phyloP scores from a whole-genome alignment of 2,888 invertebrate species.

The Leptopterna dolabrata region DNA sequence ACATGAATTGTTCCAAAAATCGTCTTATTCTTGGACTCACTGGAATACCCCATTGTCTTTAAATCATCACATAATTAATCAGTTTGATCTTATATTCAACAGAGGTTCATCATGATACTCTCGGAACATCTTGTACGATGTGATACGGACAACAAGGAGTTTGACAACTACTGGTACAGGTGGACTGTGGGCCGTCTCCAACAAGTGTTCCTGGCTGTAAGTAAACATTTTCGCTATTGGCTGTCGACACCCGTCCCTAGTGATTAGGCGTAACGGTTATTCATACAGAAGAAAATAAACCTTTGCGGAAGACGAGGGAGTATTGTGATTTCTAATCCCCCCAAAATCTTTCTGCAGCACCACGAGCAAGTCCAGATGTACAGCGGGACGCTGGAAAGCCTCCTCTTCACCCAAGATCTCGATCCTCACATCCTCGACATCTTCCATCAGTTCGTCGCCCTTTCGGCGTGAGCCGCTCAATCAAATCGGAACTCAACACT shows the following conservation, averaged over 20 bases:
- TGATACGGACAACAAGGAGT: constrained; percentile 93
- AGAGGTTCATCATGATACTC: constrained; percentile 96
- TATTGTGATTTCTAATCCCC: no score
- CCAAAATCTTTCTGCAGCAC: no score
- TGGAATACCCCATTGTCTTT: no score
- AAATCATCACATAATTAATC: no score
- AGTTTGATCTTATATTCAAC: constrained; percentile 62
- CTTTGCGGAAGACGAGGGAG: no score
- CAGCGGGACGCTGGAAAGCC: constrained; percentile 92
- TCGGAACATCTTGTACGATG: constrained; percentile 94
- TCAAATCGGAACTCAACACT: background rate
- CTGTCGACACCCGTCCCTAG: no score
- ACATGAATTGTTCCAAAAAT: no score
- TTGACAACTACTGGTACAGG: constrained; percentile 94
- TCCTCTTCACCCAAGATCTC: constrained; percentile 95
- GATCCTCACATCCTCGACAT: constrained; percentile 96
- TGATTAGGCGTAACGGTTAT: background rate
- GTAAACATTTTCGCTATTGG: constrained; percentile 66
- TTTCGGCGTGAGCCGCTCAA: constrained; percentile 66
- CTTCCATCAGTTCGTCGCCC: constrained; percentile 96
- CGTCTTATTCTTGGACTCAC: no score
- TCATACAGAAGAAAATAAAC: background rate
- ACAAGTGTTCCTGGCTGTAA: constrained; percentile 93
- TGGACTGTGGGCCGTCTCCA: constrained; percentile 95
- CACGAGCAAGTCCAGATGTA: constrained; percentile 98